Base-by-base conservation (phyloP, 37 sponge, comb jelly and placozoan genomes). In the Haliclona indistincta region DNA sequence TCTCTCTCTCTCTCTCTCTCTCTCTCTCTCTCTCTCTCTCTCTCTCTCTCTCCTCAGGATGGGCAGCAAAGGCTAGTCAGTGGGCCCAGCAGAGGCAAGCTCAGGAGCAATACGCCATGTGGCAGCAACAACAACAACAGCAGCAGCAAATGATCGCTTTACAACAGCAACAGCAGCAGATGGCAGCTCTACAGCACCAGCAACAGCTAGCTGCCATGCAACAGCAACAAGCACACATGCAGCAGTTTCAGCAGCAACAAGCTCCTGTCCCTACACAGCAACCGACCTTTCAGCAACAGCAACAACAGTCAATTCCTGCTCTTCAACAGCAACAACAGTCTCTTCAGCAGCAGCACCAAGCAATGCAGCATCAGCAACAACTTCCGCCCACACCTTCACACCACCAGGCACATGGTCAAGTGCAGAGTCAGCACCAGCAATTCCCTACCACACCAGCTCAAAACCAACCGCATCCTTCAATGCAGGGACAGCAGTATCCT, bases 41-140 rank as follows among this genome's bases (percentile, higher is more conserved):
- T 4, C 41, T 66, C 41, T 20, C 10, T 17, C 10, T 45, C 11
- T 23, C 6, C 22, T 51, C 67, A 5, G 86, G 73, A 28, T 85
- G 87, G 87, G 81, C 81, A 13, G 69, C 68, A 1, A 86, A 86
- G 56, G 87, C 87, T 38, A 76, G 63, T 22, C 81, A 86, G 38
- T 86, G 87, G 87, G 87, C 87, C 49, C 74, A 86, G 56, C 87
- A 86, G 56, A 66, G 47, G 63, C 64, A 61, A 51, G 30, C 45
- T 25, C 63, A 71, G 29, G 81, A 81, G 3, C 73, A 71, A 22
- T 41, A 61, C 63, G 2, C n/a, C 11, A 70, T 63, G 43, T 32
- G 38, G 42, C 37, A 62, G 53, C 4, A 4, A 0, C 29, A 66
- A 17, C 25, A 35, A 19, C 71, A 77, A 28, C 81, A 79, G 61